Evolutionary conservation across 2,113 vertebrate species (phyloP).

Genomic region (Boleophthalmus pectinirostris): DNA sequence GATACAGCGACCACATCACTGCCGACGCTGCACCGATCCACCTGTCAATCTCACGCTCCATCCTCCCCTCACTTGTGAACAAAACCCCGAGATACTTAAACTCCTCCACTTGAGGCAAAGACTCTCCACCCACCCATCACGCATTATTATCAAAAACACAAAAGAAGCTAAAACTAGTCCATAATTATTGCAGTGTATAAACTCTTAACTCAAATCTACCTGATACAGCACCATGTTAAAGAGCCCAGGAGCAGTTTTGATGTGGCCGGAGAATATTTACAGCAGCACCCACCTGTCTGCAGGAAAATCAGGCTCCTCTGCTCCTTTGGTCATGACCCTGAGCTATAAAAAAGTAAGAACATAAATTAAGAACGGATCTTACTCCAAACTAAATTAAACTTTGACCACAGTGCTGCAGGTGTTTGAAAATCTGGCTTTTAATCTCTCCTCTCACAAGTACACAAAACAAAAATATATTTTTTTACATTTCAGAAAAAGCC

Average conservation of each 20-base stretch:
- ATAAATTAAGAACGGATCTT: neutral
- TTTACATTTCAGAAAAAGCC: neutral
- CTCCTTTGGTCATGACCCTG: neutral
- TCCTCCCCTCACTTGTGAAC: too few species aligned
- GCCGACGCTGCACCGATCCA: too few species aligned
- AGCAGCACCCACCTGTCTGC: neutral
- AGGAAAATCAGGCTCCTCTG: neutral
- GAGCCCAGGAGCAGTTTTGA: neutral
- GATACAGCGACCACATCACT: too few species aligned
- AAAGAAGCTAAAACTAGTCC: too few species aligned
- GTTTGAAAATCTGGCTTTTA: neutral
- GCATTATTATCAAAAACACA: too few species aligned
- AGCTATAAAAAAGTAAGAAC: neutral
- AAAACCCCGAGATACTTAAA: too few species aligned
- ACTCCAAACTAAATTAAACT: neutral
- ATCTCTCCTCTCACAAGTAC: neutral
- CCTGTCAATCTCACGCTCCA: too few species aligned
- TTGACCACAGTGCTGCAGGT: neutral
- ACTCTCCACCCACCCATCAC: too few species aligned
- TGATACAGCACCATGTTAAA: neutral
- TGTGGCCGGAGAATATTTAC: neutral
- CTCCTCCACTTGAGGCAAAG: too few species aligned
- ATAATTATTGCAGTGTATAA: neutral
- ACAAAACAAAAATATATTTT: neutral
- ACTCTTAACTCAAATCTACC: neutral